Evolutionary conservation across 2,797 vertebrate genomes (phyloP).

Genomic region (Chelonia mydas): DNA sequence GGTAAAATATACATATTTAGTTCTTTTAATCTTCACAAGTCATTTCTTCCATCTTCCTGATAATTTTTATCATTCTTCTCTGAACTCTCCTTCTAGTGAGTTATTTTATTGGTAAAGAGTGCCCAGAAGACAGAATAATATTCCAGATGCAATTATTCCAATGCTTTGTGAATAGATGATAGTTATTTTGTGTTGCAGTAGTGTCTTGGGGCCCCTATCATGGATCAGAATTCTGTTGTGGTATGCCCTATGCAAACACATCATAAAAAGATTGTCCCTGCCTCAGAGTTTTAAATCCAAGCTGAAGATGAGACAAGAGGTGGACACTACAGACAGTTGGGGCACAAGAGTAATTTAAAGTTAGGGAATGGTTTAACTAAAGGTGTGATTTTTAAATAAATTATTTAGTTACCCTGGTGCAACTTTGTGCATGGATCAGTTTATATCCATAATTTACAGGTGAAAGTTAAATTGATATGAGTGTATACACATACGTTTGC

Average conservation of each 20-base stretch:
- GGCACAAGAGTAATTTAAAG: too few species aligned
- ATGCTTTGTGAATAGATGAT: background rate
- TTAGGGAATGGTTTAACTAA: background rate
- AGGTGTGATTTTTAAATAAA: background rate
- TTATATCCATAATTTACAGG: accelerated
- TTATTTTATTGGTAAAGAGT: background rate
- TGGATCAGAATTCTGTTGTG: too few species aligned
- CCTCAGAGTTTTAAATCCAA: too few species aligned
- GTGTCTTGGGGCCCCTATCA: too few species aligned
- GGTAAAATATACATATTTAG: background rate
- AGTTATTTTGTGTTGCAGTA: too few species aligned
- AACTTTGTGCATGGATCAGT: background rate
- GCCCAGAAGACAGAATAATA: background rate
- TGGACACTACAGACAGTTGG: too few species aligned
- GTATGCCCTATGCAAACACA: too few species aligned
- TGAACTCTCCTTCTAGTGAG: background rate
- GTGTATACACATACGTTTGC: background rate
- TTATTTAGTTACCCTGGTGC: background rate
- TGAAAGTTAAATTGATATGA: accelerated
- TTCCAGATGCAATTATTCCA: background rate
- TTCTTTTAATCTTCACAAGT: background rate
- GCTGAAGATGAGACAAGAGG: too few species aligned
- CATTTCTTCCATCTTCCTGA: background rate
- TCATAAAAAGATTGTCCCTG: too few species aligned
- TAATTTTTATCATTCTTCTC: background rate